Percentiles rank a stretch among this genome's conserved stretches.
Conservation (phyloP, 2,888 invertebrate species). For the Drosophila mulleri region DNA sequence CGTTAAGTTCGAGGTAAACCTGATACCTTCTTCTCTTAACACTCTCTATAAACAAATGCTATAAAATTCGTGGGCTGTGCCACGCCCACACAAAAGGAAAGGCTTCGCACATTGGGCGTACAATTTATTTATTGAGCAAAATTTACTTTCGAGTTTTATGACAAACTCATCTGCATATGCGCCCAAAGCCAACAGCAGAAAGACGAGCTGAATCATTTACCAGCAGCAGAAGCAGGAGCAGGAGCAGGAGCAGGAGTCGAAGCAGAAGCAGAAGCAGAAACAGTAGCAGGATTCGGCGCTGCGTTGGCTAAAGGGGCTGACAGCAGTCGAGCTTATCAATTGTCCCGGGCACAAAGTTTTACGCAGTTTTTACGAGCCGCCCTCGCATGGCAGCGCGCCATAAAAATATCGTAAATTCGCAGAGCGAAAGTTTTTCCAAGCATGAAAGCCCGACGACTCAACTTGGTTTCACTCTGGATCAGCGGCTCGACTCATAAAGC, state of each 20-base stretch:
- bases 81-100: conserved; percentile 41
- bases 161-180: conserved; percentile 75
- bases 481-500: conserved; percentile 53
- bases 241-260: not conserved
- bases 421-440: conserved; percentile 68
- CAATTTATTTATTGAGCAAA: conserved; percentile 71
- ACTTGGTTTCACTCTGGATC: conserved; percentile 35
- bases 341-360: conserved; percentile 62
- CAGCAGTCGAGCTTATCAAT: conserved; percentile 48
- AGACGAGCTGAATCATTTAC: conserved; percentile 31
- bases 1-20: not conserved
- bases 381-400: conserved; percentile 80
- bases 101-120: conserved; percentile 62
- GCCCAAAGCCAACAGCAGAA: conserved; percentile 26
- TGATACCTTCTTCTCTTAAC: conserved; percentile 10
- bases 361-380: conserved; percentile 73
- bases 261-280: not conserved
- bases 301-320: conserved; percentile 5
- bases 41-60: conserved; percentile 8
- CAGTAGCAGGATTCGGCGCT: not conserved
- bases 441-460: conserved; percentile 51
- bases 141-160: conserved; percentile 50
- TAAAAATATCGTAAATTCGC: conserved; percentile 83
- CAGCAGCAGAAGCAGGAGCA: not conserved
- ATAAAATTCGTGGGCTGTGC: conserved; percentile 31